phyloP scores from a whole-genome alignment of 2,888 invertebrate species.

The Aphidius colemani region DNA sequence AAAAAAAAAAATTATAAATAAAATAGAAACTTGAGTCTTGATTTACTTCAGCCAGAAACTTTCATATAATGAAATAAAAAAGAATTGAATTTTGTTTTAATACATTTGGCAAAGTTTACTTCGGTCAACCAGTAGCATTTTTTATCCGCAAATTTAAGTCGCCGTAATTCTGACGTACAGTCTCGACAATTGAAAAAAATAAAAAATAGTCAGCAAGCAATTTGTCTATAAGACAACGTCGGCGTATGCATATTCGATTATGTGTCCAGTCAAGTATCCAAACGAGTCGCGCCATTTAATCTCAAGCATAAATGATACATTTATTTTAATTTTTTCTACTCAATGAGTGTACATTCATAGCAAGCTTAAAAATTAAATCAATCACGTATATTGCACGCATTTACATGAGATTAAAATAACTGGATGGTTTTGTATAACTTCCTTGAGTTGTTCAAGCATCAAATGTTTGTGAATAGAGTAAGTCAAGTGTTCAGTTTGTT shows the following conservation, averaged over 20 bases:
- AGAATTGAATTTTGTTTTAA: too few species aligned
- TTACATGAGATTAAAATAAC: conserved; percentile 25
- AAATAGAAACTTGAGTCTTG: too few species aligned
- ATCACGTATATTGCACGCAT: conserved; percentile 23
- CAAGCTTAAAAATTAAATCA: conserved; percentile 30
- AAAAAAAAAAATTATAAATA: too few species aligned
- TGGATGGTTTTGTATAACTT: conserved; percentile 19
- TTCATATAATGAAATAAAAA: too few species aligned
- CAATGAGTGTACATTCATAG: not conserved
- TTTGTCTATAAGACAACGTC: conserved; percentile 20
- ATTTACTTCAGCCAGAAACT: too few species aligned
- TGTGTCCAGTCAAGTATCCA: conserved; percentile 18
- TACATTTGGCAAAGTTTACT: too few species aligned
- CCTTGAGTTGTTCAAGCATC: conserved; percentile 30
- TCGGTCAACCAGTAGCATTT: too few species aligned
- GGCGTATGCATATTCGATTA: conserved; percentile 30
- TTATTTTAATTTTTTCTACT: not conserved
- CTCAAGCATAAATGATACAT: conserved; percentile 13
- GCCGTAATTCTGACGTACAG: too few species aligned
- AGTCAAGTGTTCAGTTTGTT: too few species aligned
- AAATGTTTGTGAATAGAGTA: conserved; percentile 23
- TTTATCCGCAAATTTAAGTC: too few species aligned
- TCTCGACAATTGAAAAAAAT: too few species aligned
- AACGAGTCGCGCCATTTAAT: conserved; percentile 12
- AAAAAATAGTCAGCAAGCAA: too few species aligned